Evolutionary conservation across 1,140 invertebrate genomes (phyloP).

Genomic region (Diprion similis): DNA sequence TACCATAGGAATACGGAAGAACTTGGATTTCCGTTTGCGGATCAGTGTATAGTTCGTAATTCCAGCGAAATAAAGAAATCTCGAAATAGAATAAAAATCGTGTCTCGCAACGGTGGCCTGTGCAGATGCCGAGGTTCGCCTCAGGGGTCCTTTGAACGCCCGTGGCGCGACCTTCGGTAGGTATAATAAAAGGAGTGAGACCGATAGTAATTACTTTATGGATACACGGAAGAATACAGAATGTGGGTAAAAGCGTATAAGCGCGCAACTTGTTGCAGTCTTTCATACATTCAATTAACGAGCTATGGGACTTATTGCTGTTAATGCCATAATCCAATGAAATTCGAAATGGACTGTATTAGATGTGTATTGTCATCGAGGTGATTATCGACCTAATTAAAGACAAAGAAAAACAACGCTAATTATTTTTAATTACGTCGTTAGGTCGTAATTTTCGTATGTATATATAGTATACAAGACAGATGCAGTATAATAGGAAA

Average conservation of each 20-base stretch:
- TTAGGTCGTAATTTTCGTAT: neutral
- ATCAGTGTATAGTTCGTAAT: too few species aligned
- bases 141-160: neutral
- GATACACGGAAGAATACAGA: neutral
- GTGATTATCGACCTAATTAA: constrained; percentile 1
- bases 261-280: neutral
- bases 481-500: too few species aligned
- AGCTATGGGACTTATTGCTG: neutral
- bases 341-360: neutral
- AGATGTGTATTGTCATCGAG: neutral
- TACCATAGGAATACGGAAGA: too few species aligned
- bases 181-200: neutral
- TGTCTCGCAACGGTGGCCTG: too few species aligned
- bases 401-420: neutral
- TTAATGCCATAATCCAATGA: neutral
- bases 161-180: neutral
- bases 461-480: neutral
- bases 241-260: neutral
- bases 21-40: too few species aligned
- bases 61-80: too few species aligned
- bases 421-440: neutral
- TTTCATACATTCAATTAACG: neutral
- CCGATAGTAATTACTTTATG: neutral
- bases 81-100: too few species aligned
- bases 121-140: neutral